Conservation (phyloP, 2,113 vertebrate species). For the Peromyscus polionotus region DNA sequence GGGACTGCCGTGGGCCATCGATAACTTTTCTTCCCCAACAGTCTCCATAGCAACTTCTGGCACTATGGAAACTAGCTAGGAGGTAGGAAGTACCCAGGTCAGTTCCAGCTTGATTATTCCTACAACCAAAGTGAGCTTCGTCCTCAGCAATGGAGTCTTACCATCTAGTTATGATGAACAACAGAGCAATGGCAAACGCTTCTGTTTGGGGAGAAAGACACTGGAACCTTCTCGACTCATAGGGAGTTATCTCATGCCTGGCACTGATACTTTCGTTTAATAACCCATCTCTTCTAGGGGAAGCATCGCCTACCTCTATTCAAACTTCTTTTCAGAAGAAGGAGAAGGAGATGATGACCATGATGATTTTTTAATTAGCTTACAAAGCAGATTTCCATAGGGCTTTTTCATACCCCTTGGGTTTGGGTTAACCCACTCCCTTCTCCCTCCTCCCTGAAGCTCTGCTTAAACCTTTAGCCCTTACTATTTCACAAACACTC, state of each 20-base stretch:
- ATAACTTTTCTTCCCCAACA: not conserved
- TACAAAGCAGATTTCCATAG: not conserved
- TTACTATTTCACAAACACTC: not conserved
- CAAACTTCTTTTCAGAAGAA: not conserved
- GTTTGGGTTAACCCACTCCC: not conserved
- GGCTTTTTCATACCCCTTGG: not conserved
- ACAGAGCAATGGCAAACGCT: not conserved
- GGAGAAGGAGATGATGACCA: too few relatives aligned
- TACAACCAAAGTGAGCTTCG: not conserved
- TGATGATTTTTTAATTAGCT: not conserved
- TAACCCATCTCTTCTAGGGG: not conserved
- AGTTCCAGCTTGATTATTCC: not conserved
- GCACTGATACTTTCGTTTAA: not conserved
- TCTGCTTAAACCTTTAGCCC: not conserved
- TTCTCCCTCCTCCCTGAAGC: not conserved
- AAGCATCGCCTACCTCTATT: not conserved
- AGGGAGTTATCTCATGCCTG: not conserved
- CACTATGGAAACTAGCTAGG: not conserved
- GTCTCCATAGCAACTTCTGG: not conserved
- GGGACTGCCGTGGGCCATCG: too few relatives aligned
- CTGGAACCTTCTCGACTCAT: not conserved
- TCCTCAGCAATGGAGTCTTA: not conserved
- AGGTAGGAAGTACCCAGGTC: not conserved
- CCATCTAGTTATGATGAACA: not conserved
- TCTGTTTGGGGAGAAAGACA: not conserved